Evolutionary conservation across 2,797 vertebrate genomes (phyloP).

Genomic region (Acanthopagrus latus): DNA sequence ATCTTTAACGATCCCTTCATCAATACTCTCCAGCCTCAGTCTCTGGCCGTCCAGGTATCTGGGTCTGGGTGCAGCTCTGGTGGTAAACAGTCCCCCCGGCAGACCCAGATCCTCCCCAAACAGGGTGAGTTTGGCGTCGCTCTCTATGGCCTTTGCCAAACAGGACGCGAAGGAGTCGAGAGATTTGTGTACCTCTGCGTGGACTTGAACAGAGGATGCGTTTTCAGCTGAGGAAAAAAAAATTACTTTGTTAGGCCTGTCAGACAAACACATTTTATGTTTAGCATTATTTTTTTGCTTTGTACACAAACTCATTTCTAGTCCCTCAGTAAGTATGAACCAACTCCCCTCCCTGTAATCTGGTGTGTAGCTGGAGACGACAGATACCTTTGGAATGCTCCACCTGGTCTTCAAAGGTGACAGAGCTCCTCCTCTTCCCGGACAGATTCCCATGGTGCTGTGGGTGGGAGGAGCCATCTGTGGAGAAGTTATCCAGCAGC

Average conservation of each 20-base stretch:
- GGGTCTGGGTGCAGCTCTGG: slow-evolving; percentile 79
- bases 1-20: slow-evolving; percentile 92
- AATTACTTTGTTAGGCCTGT: background rate
- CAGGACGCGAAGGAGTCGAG: slow-evolving; percentile 93
- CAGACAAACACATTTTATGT: background rate
- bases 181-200: slow-evolving; percentile 91
- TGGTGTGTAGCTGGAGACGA: slow-evolving; percentile 15
- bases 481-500: slow-evolving; percentile 93
- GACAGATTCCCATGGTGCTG: slow-evolving; percentile 78
- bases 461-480: slow-evolving; percentile 83
- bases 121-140: slow-evolving; percentile 93
- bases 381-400: slow-evolving; percentile 91
- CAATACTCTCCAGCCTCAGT: slow-evolving; percentile 94
- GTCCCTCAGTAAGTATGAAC: background rate
- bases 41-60: slow-evolving; percentile 89
- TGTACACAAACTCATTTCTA: background rate
- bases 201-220: slow-evolving; percentile 84
- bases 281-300: background rate
- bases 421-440: slow-evolving; percentile 93
- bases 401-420: slow-evolving; percentile 97
- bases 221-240: slow-evolving; percentile 67
- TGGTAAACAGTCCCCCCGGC: slow-evolving; percentile 78
- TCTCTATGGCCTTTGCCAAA: slow-evolving; percentile 95
- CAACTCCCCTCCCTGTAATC: slow-evolving; percentile 4
- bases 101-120: slow-evolving; percentile 89